A percentile compares a stretch with the other conserved stretches of the same genome.
Conservation (phyloP, 2,113 vertebrate genomes). For the Lipophrys pholis region DNA sequence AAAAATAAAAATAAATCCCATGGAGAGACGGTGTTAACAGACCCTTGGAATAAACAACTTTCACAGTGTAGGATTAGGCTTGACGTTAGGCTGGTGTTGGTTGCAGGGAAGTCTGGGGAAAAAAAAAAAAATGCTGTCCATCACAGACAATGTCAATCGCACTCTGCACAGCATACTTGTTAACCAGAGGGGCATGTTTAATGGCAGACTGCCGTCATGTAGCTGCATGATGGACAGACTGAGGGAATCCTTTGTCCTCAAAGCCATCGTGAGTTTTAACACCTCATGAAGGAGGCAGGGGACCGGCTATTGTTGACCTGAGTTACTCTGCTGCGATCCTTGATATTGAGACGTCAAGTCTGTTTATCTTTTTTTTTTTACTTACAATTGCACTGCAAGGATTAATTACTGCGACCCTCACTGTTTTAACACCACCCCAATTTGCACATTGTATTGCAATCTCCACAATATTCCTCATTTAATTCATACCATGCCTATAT, state of each 20-base stretch:
- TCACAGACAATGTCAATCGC: background rate
- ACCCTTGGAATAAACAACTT: background rate
- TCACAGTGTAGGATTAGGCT: background rate
- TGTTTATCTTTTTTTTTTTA: background rate
- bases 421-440: background rate
- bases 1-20: background rate
- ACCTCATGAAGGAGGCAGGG: background rate
- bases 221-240: background rate
- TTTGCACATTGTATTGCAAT: background rate
- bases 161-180: background rate
- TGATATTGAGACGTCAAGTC: background rate
- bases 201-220: slow-evolving; percentile 7
- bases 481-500: background rate
- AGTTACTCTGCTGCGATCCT: background rate
- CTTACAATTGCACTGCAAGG: background rate
- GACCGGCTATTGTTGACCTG: background rate
- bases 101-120: slow-evolving; percentile 1
- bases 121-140: background rate
- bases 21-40: slow-evolving; percentile 5
- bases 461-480: background rate
- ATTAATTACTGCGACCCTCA: background rate
- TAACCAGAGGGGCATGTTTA: slow-evolving; percentile 11
- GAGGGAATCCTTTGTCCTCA: background rate
- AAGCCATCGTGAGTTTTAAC: background rate
- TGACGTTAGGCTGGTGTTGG: background rate